Percentiles rank a stretch among this genome's conserved stretches.
Evolutionary conservation across 1,140 invertebrate species (phyloP).

Genomic region (Anoplophora glabripennis): DNA sequence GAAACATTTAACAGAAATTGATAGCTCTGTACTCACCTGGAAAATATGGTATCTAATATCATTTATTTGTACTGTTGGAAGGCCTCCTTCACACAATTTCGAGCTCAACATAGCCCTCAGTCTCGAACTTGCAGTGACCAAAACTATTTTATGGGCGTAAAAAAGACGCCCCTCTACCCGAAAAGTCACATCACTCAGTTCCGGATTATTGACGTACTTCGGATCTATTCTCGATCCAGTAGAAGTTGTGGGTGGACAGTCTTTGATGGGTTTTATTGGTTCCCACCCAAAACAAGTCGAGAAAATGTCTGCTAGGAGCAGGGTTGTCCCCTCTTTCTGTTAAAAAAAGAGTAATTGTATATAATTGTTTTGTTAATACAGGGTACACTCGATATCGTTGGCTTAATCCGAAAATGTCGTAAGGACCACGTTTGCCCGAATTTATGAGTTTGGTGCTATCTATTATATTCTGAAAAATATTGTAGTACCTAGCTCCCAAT

Average conservation of each 20-base stretch:
- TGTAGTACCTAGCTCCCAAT: too few relatives aligned
- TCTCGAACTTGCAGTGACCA: constrained; percentile 83
- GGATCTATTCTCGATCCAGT: constrained; percentile 75
- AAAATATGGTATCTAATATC: constrained; percentile 91
- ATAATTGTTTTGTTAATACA: too few relatives aligned
- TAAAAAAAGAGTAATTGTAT: too few relatives aligned
- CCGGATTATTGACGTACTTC: constrained; percentile 90
- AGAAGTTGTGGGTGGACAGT: constrained; percentile 58
- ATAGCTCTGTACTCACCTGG: constrained; percentile 68
- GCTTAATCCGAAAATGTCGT: too few relatives aligned
- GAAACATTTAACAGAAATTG: too few relatives aligned
- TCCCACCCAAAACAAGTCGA: constrained; percentile 87
- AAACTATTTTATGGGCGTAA: constrained; percentile 90
- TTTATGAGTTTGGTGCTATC: too few relatives aligned
- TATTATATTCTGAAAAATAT: too few relatives aligned
- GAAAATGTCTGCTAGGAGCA: constrained; percentile 84
- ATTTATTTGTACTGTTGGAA: constrained; percentile 87
- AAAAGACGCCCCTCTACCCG: constrained; percentile 88
- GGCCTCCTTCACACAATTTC: constrained; percentile 70
- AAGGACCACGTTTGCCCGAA: too few relatives aligned
- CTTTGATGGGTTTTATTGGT: constrained; percentile 72
- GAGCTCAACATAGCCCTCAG: constrained; percentile 84
- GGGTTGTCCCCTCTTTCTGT: constrained; percentile 83
- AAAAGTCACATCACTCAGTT: constrained; percentile 87
- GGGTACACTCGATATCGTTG: too few relatives aligned